These are phyloP conservation scores for Hyla sarda DNA, from an alignment of 2,113 vertebrate genomes.

Conservation along the genomic window DNA sequence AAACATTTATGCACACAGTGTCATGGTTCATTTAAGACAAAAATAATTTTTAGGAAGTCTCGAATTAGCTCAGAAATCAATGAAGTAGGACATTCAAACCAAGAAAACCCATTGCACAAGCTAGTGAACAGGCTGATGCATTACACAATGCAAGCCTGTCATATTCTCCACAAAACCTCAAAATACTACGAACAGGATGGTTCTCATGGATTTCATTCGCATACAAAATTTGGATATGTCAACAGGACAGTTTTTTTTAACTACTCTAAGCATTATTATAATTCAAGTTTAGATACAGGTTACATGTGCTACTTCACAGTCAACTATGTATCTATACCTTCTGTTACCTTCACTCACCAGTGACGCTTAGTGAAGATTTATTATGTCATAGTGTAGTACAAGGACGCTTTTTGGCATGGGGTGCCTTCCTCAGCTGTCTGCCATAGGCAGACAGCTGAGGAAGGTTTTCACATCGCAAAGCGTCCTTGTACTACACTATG, in stretches of 20 bases:
- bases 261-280: no score
- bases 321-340: no score
- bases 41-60: constrained; percentile 57
- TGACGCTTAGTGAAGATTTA: no score
- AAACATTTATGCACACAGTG: constrained; percentile 20
- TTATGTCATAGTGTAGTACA: no score
- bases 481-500: no score
- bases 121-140: not conserved
- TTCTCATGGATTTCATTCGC: not conserved
- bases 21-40: constrained; percentile 44
- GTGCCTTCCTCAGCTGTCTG: no score
- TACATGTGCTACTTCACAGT: no score
- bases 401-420: no score
- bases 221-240: not conserved
- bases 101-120: constrained; percentile 21
- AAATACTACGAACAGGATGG: not conserved
- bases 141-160: constrained; percentile 39
- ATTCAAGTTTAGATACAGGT: no score
- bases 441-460: no score
- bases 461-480: no score
- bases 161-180: not conserved
- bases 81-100: constrained; percentile 11
- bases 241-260: not conserved
- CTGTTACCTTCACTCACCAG: no score
- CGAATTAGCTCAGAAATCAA: constrained; percentile 40